Evolutionary conservation across 2,888 invertebrate genomes (phyloP), one percentile per base, ranked within the genome.

Genomic region (Hypsopygia costalis): DNA sequence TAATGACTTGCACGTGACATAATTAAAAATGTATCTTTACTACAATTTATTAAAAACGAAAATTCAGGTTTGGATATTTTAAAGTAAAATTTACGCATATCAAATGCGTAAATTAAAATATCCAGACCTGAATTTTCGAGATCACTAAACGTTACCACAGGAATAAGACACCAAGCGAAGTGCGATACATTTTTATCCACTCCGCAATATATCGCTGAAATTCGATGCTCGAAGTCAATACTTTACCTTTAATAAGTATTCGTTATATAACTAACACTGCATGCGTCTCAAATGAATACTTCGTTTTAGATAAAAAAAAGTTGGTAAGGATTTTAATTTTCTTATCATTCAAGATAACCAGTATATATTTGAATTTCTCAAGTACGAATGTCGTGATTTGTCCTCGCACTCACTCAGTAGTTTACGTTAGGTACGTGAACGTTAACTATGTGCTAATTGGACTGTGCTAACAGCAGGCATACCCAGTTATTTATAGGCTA

Each of bases 401-500:
- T 55, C 52, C 47, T 55, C 47, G 47, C 42, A 16, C 39, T 42
- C 41, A n/a, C 40, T 33, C 16, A 42, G 43, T 45, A 51, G 41
- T 47, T 51, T 52, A 46, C 45, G 42, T 39, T 37, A 34, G n/a
- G n/a, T 4, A 16, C 49, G 49, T 52, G 49, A 49, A 60, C 55
- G 52, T 37, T 48, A 55, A 51, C 48, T 48, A 58, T 47, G 64
- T 63, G 62, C 52, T 69, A 70, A 71, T 69, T 69, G 58, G 47
- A 56, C 47, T 59, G 56, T 48, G 43, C 45, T 53, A 47, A 56
- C 50, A 42, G 38, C 44, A 44, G 40, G 29, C 32, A 43, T 46
- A 25, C 42, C 29, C 38, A 35, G 32, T 32, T 50, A 49, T 50
- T 49, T 45, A 44, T 51, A 49, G 41, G 42, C 39, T 27, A 21